These are phyloP conservation scores for Sebastes oblongus DNA, from an alignment of 2,797 vertebrate species.

Conservation along the genomic window DNA sequence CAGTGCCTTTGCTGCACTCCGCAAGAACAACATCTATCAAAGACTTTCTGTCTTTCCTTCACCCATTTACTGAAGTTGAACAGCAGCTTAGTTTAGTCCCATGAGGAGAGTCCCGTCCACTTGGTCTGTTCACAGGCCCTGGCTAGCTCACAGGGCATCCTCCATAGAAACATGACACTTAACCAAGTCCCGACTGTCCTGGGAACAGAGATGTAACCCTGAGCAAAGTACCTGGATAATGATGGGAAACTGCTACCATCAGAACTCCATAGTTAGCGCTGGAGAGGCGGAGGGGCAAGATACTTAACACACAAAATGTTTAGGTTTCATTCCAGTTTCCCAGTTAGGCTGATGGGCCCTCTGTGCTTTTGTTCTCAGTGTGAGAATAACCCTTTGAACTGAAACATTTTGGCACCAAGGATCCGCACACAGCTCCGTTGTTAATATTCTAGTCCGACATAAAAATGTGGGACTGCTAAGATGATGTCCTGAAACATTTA, in stretches of 20 bases:
- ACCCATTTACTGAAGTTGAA: constrained; percentile 46
- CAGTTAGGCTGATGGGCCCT: constrained; percentile 15
- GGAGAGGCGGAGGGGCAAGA: constrained; percentile 50
- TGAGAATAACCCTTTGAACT: constrained; percentile 33
- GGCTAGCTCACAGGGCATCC: constrained; percentile 66
- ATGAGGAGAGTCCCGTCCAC: constrained; percentile 48
- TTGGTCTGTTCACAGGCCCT: constrained; percentile 75
- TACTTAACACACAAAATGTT: constrained; percentile 65
- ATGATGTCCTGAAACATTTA: neutral
- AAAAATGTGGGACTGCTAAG: neutral
- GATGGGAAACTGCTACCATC: constrained; percentile 58
- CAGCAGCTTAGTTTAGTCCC: constrained; percentile 40
- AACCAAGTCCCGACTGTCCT: constrained; percentile 49
- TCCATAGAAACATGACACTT: constrained; percentile 65
- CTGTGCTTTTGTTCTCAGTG: constrained; percentile 32
- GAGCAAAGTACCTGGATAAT: constrained; percentile 48
- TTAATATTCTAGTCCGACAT: constrained; percentile 21
- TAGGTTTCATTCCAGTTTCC: constrained; percentile 46
- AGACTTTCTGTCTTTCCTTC: constrained; percentile 34
- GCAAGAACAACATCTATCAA: constrained; percentile 35
- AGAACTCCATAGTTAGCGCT: constrained; percentile 37
- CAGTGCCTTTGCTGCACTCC: neutral
- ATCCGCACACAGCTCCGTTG: neutral
- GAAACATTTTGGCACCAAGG: constrained; percentile 3
- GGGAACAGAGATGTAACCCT: constrained; percentile 53